Evolutionary conservation across 2,888 invertebrate genomes (phyloP).

Genomic region (Zaprionus bogoriensis): DNA sequence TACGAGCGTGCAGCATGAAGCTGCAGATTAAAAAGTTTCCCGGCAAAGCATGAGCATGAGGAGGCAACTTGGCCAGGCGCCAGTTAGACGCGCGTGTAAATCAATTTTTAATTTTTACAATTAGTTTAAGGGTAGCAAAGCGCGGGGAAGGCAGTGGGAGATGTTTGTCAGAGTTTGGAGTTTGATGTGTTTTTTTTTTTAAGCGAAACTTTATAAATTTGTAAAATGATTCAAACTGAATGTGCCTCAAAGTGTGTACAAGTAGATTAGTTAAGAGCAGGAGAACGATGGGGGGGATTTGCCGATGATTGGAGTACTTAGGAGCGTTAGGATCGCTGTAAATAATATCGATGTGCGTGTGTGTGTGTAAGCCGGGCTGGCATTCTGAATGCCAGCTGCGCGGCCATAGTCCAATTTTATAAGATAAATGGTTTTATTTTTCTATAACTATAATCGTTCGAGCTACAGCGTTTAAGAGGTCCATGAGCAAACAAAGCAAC

Average conservation of each 20-base stretch:
- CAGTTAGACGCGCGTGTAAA: conserved; percentile 46
- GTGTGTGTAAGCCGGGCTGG: conserved; percentile 21
- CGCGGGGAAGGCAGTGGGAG: background rate
- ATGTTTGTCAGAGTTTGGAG: conserved; percentile 16
- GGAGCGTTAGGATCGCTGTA: conserved; percentile 22
- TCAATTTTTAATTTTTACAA: conserved; percentile 75
- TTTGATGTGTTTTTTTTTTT: conserved; percentile 16
- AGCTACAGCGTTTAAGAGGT: conserved; percentile 23
- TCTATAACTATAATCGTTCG: conserved; percentile 26
- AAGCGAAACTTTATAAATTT: conserved; percentile 63
- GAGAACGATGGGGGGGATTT: background rate
- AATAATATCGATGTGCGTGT: conserved; percentile 13
- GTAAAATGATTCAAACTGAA: conserved; percentile 73
- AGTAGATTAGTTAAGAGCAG: conserved; percentile 46
- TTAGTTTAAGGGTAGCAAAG: conserved; percentile 49
- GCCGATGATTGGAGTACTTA: conserved; percentile 1
- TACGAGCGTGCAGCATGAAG: conserved; percentile 10
- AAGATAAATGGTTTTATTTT: conserved; percentile 47
- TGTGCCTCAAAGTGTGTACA: conserved; percentile 72
- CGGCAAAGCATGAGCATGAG: background rate
- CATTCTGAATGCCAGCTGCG: conserved; percentile 47
- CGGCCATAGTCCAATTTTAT: conserved; percentile 54
- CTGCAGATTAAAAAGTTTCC: conserved; percentile 28
- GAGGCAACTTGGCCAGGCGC: conserved; percentile 25
- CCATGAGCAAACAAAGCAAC: conserved; percentile 21